Percentiles rank a stretch among this genome's conserved stretches.
phyloP scores from a whole-genome alignment of 1,140 invertebrate species.

The Meloidogyne chitwoodi region DNA sequence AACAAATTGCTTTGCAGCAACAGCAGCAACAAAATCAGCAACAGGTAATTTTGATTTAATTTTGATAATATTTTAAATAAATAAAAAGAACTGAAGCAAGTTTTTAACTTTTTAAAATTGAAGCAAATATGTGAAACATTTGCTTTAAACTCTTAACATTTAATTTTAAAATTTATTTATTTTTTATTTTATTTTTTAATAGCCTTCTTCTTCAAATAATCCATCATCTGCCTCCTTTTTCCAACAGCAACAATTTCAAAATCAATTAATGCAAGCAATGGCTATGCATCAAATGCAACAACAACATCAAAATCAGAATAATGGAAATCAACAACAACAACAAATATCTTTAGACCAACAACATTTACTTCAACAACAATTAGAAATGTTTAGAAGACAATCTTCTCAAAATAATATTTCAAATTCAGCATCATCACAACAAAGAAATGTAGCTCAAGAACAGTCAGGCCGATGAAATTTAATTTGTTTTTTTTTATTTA shows the following conservation, averaged over 20 bases:
- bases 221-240: neutral
- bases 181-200: neutral
- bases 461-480: no score
- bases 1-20: neutral
- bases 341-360: neutral
- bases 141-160: no score
- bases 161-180: neutral
- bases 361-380: neutral
- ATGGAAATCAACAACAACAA: neutral
- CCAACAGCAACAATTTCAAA: neutral
- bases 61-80: neutral
- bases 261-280: neutral
- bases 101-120: neutral
- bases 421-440: neutral
- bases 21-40: slow-evolving; percentile 11
- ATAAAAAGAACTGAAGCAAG: neutral
- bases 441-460: neutral
- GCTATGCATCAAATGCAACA: neutral
- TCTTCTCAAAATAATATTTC: neutral
- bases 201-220: neutral
- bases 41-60: neutral
- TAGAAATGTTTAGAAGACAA: neutral
- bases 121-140: no score
- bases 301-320: neutral
- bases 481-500: neutral